Evolutionary conservation across 2,113 vertebrate genomes (phyloP).

Genomic region (Channa argus): DNA sequence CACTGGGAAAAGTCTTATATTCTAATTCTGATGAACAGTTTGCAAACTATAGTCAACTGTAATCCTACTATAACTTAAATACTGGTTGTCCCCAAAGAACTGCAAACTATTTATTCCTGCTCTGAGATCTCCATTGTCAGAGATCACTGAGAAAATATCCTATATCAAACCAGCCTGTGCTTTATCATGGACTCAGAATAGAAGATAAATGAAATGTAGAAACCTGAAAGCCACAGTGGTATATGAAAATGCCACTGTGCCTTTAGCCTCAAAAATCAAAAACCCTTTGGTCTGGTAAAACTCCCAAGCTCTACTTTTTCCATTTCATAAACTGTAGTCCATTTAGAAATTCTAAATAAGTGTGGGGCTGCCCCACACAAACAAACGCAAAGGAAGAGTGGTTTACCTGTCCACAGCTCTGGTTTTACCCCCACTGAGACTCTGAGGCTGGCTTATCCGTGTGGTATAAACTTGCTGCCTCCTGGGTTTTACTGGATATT

Average conservation of each 20-base stretch:
- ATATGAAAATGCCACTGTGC: too few species aligned
- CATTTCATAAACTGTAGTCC: slow-evolving; percentile 31
- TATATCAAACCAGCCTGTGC: background rate
- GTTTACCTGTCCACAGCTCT: slow-evolving; percentile 65
- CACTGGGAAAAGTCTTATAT: too few species aligned
- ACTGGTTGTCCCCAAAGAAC: background rate
- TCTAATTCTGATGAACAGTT: background rate
- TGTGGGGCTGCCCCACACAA: slow-evolving; percentile 5
- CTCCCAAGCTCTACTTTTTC: background rate
- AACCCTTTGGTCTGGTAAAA: background rate
- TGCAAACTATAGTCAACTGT: slow-evolving; percentile 50
- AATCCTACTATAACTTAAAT: slow-evolving; percentile 29
- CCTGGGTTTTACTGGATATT: slow-evolving; percentile 49
- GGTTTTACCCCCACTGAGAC: slow-evolving; percentile 45
- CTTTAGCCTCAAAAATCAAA: background rate
- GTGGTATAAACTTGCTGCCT: slow-evolving; percentile 34
- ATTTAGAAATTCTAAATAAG: slow-evolving; percentile 15
- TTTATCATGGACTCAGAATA: background rate
- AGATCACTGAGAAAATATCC: background rate
- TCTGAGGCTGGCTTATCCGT: slow-evolving; percentile 32
- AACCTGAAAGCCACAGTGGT: background rate
- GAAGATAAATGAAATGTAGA: background rate
- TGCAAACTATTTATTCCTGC: background rate
- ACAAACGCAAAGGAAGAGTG: slow-evolving; percentile 41
- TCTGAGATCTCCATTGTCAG: background rate